These are phyloP conservation scores for Melopsittacus undulatus DNA, from an alignment of 2,797 vertebrate species.

Conservation along the genomic window DNA sequence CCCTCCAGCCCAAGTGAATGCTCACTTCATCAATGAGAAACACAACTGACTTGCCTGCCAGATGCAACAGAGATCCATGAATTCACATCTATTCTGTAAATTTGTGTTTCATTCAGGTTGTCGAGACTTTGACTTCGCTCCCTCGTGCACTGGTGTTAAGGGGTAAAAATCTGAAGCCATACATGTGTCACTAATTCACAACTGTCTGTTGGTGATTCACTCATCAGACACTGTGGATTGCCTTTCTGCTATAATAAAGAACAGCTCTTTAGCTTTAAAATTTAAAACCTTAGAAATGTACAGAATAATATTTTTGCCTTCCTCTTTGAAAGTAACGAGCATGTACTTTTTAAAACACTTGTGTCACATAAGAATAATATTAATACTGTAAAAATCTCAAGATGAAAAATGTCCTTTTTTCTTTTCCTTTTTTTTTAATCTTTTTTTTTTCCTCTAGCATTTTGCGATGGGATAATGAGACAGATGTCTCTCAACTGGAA, in stretches of 20 bases:
- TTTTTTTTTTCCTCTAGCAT: conserved; percentile 85
- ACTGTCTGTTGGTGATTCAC: neutral
- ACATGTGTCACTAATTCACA: neutral
- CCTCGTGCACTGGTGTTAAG: neutral
- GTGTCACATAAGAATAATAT: conserved; percentile 65
- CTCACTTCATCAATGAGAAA: conserved; percentile 56
- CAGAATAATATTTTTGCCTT: conserved; percentile 36
- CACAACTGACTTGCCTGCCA: neutral
- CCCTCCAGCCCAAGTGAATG: conserved; percentile 1
- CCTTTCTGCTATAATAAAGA: conserved; percentile 23
- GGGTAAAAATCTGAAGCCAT: conserved; percentile 12
- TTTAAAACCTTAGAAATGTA: conserved; percentile 53
- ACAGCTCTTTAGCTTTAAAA: conserved; percentile 22
- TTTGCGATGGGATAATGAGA: conserved; percentile 97
- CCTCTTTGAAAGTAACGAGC: conserved; percentile 60
- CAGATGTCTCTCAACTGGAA: conserved; percentile 92
- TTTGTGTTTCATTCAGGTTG: conserved; percentile 17
- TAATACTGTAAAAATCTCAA: conserved; percentile 73
- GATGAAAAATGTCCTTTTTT: conserved; percentile 74
- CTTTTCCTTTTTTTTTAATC: conserved; percentile 65
- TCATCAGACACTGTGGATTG: conserved; percentile 17
- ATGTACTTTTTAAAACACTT: conserved; percentile 62
- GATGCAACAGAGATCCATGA: conserved; percentile 12
- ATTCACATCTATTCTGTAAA: conserved; percentile 35
- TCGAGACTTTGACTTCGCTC: neutral